These are phyloP conservation scores for Gonatopus flavifemur DNA, from an alignment of 1,140 invertebrate species.

Conservation along the genomic window DNA sequence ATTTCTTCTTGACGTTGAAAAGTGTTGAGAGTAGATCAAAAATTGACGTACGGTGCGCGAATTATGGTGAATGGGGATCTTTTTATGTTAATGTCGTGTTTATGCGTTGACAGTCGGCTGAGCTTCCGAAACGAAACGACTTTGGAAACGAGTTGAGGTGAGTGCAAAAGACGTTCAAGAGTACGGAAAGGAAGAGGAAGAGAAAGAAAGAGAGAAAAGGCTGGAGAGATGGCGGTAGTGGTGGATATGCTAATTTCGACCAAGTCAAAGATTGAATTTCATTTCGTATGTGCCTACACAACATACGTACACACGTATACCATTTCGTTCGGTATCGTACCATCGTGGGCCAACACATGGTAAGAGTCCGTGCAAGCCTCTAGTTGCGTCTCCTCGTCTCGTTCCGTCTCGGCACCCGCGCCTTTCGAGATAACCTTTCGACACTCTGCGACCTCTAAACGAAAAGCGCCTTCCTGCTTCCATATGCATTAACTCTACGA, in stretches of 20 bases:
- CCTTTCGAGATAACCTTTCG: slow-evolving; percentile 38
- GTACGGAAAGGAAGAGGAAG: slow-evolving; percentile 3
- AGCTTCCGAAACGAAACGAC: slow-evolving; percentile 38
- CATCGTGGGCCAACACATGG: too few relatives aligned
- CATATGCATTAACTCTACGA: slow-evolving; percentile 47
- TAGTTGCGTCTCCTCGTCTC: slow-evolving; percentile 2
- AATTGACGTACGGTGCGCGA: slow-evolving; percentile 25
- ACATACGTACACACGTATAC: too few relatives aligned
- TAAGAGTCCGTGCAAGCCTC: too few relatives aligned
- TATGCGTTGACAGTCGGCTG: slow-evolving; percentile 51
- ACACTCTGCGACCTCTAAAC: slow-evolving; percentile 32
- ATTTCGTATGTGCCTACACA: slow-evolving; percentile 38
- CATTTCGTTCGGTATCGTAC: too few relatives aligned
- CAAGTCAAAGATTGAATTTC: slow-evolving; percentile 53
- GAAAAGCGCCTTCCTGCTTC: slow-evolving; percentile 39
- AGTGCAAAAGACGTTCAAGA: too few relatives aligned
- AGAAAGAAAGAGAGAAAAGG: not conserved
- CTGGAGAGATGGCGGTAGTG: too few relatives aligned
- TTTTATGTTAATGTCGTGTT: slow-evolving; percentile 52
- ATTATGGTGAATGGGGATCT: slow-evolving; percentile 35
- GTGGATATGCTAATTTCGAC: slow-evolving; percentile 50
- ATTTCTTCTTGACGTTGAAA: too few relatives aligned
- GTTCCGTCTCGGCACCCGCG: slow-evolving; percentile 26
- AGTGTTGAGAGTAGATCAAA: too few relatives aligned
- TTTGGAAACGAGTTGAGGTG: too few relatives aligned